phyloP scores from a whole-genome alignment of 2,797 vertebrate genomes.

The Intellagama lesueurii region DNA sequence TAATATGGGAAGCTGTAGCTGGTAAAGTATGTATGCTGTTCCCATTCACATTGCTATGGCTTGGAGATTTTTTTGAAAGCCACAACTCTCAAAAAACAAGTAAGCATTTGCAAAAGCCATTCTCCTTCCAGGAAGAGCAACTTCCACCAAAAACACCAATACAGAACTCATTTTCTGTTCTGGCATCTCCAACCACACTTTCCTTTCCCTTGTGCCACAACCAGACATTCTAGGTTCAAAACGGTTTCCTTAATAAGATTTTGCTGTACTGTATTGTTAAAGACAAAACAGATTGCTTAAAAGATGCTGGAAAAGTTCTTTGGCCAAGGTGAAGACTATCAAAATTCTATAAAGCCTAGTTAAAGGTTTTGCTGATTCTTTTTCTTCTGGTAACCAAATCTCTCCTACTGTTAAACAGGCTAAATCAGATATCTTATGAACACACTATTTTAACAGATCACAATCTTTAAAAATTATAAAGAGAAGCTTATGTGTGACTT shows the following conservation, averaged over 20 bases:
- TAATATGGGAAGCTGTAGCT: not conserved
- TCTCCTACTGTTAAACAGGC: not conserved
- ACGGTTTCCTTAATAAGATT: not conserved
- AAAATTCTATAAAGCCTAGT: not conserved
- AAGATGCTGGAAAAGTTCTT: not conserved
- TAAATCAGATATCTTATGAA: not conserved
- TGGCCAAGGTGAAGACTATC: not conserved
- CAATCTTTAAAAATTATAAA: not conserved
- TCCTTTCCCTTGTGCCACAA: not conserved
- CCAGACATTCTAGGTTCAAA: not conserved
- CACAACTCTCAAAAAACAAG: not conserved
- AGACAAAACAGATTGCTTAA: not conserved
- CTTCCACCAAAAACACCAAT: not conserved
- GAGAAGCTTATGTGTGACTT: not conserved
- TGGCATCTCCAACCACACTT: not conserved
- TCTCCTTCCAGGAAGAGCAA: not conserved
- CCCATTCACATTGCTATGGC: not conserved
- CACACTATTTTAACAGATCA: not conserved
- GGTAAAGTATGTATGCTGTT: not conserved
- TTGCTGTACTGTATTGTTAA: not conserved
- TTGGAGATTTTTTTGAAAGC: not conserved
- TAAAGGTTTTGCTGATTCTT: not conserved
- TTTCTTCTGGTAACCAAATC: not conserved
- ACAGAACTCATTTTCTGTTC: not conserved
- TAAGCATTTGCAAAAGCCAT: not conserved